Evolutionary conservation across 2,888 invertebrate species (phyloP), one percentile per base, ranked within the genome.

Genomic region (Anagyrus pseudococci): DNA sequence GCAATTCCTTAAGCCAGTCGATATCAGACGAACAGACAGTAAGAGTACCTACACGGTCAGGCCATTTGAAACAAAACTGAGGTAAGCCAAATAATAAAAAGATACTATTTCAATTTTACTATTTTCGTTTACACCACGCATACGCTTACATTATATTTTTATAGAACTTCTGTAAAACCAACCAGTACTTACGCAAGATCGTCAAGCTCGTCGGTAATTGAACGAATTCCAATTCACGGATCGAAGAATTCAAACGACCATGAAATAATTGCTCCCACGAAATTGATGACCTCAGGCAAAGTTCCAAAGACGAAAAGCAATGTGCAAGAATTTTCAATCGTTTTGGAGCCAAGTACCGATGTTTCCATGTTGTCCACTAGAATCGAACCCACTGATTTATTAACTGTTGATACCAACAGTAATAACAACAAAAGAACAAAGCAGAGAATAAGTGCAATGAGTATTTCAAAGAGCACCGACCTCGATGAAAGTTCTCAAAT

Each of bases 31-130:
- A 66, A 68, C 73, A 0, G 77, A 78, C 63, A 72, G 74, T 26
- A 75, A 77, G 43, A 80, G 79, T 68, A 70, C 79, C 52, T 79
- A 80, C 44, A 79, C 80, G 1, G 74, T 76, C 1, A 69, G 75
- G 40, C 79, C 80, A 6, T 80, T 80, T 49, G 78, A 80, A 64
- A 79, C 75, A 1, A 74, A 69, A 64, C 73, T 71, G 10, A 25
- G 75, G 77, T 29, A 76, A 74, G 75, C 77, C n/a, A n/a, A n/a
- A n/a, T n/a, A n/a, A n/a, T n/a, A n/a, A n/a, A n/a, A n/a, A n/a
- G n/a, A n/a, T n/a, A n/a, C n/a, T n/a, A n/a, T n/a, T n/a, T n/a
- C n/a, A n/a, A n/a, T n/a, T n/a, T n/a, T n/a, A n/a, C n/a, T n/a
- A n/a, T n/a, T n/a, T n/a, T n/a, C n/a, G n/a, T n/a, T n/a, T n/a